phyloP scores from a whole-genome alignment of 2,113 vertebrate genomes.

The Hippocampus mohnikei region DNA sequence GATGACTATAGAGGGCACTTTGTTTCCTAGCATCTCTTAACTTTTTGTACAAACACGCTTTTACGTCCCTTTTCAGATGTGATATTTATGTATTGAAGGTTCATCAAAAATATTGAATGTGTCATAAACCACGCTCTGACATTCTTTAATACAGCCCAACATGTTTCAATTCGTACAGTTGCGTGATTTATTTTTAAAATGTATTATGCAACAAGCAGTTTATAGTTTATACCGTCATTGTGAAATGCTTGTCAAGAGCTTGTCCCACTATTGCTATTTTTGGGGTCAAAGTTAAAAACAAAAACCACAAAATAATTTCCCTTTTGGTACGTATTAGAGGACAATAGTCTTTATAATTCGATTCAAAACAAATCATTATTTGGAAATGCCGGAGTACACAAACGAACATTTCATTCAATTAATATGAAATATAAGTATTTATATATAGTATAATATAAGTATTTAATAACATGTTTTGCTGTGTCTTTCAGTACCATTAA shows the following conservation, averaged over 20 bases:
- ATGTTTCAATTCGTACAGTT: neutral
- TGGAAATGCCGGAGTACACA: slow-evolving; percentile 38
- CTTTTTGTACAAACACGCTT: neutral
- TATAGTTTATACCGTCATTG: slow-evolving; percentile 26
- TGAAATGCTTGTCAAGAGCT: slow-evolving; percentile 29
- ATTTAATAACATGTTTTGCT: neutral
- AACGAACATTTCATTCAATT: neutral
- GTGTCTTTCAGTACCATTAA: no score
- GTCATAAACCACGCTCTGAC: slow-evolving; percentile 32
- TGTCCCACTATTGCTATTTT: slow-evolving; percentile 35
- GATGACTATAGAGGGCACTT: no score
- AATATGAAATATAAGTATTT: no score
- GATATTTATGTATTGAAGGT: slow-evolving; percentile 45
- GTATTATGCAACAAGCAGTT: slow-evolving; percentile 30
- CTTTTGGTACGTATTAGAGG: slow-evolving; percentile 5
- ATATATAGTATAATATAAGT: no score
- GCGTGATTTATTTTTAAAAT: slow-evolving; percentile 24
- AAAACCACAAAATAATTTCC: neutral
- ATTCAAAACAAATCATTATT: slow-evolving; percentile 51
- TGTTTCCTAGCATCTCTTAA: neutral
- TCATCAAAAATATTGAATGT: slow-evolving; percentile 24
- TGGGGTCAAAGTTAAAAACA: slow-evolving; percentile 21
- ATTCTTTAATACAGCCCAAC: neutral
- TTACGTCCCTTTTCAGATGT: neutral
- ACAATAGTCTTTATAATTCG: slow-evolving; percentile 17